A percentile compares a stretch with the other conserved stretches of the same genome.
Conservation (phyloP, 2,797 vertebrate genomes). For the Molossus alvarezi region DNA sequence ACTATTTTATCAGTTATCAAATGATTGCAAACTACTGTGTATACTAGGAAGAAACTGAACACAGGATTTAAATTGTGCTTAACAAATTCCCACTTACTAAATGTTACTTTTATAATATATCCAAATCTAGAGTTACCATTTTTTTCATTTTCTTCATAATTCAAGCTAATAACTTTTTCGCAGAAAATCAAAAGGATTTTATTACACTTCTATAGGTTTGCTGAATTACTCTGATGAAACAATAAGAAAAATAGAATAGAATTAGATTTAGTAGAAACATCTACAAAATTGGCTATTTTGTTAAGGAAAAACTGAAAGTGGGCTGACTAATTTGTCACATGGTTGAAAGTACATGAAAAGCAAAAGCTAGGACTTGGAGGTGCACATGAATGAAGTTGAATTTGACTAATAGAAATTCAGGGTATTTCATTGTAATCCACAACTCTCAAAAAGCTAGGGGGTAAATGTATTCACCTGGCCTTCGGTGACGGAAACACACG, state of each 20-base stretch:
- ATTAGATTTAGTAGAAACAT: neutral
- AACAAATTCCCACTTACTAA: conserved; percentile 10
- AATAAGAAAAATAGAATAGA: conserved; percentile 13
- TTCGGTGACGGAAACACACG: neutral
- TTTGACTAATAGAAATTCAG: neutral
- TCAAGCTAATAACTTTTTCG: conserved; percentile 41
- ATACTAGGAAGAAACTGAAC: conserved; percentile 39
- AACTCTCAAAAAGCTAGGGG: neutral
- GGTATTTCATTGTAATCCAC: neutral
- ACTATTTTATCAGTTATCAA: conserved; percentile 52
- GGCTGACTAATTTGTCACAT: neutral
- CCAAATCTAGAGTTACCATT: neutral
- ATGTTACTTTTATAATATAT: conserved; percentile 59
- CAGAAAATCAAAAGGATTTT: conserved; percentile 56
- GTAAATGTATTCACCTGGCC: neutral
- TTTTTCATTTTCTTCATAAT: conserved; percentile 65
- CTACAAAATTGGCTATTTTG: conserved; percentile 8
- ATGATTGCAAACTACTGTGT: neutral
- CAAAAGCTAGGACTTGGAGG: neutral
- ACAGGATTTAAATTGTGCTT: conserved; percentile 43
- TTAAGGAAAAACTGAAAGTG: neutral
- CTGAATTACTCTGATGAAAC: neutral
- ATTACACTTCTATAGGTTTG: neutral
- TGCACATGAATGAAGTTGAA: neutral
- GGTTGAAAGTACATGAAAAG: neutral